Evolutionary conservation across 2,888 invertebrate genomes (phyloP), one percentile per base, ranked within the genome.

Genomic region (Masnerella sp.): DNA sequence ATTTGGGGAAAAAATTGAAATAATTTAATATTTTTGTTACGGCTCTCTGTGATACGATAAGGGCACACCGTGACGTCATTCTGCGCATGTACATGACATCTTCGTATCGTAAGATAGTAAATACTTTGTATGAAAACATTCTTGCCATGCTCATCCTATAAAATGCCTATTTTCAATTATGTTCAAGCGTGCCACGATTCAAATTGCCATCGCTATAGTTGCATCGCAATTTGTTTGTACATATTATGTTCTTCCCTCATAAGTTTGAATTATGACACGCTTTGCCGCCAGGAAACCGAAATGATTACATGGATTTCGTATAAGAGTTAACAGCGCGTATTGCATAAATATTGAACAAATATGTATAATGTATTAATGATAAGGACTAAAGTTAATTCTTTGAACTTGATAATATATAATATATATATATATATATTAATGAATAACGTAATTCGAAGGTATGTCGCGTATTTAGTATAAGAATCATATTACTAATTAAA

Each of bases 21-120:
- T 84, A 83, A 74, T 83, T 84, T 84, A 79, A 84, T 83, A 84
- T 84, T 82, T 84, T 84, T 84, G 81, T 85, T 85, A 84, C 83
- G 84, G 84, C 85, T 86, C 84, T 85, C 86, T 85, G 86, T 86
- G 86, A 86, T 86, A 86, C 82, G 79, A 84, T 83, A 85, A 83
- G 85, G 86, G 86, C 85, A 85, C 86, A 86, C 84, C 83, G 43
- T 42, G 80, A 85, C 80, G 81, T 80, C 81, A 84, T 79, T 81
- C 83, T 85, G 80, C 36, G 45, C 49, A 68, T 56, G 54, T 34
- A 78, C 81, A 83, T 80, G 81, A 79, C 5, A 82, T 79, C 79
- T 80, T 80, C 78, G 77, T 82, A 80, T 81, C 79, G 80, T 79
- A 78, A 79, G 75, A 80, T 81, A 79, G 78, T 67, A 77, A 58